phyloP scores from a whole-genome alignment of 2,113 vertebrate genomes.

The Sylvilagus bachmani region DNA sequence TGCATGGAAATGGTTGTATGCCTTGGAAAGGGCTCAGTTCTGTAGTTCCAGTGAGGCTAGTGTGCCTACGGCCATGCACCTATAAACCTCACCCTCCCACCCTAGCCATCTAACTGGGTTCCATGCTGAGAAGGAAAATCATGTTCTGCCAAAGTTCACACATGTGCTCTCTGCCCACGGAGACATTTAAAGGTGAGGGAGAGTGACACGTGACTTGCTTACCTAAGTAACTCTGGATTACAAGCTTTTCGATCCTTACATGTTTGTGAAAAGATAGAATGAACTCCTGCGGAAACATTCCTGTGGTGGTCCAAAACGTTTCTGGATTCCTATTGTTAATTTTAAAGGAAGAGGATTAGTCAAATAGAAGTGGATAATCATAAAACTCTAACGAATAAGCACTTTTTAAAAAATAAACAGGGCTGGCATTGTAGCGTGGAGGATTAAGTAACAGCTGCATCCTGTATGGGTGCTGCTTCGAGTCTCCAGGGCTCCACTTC shows the following conservation, averaged over 20 bases:
- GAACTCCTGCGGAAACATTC: constrained; percentile 97
- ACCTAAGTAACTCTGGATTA: constrained; percentile 94
- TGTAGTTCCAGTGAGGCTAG: constrained; percentile 57
- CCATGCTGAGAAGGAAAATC: constrained; percentile 17
- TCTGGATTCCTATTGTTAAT: constrained; percentile 88
- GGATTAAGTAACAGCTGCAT: no score
- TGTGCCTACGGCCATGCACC: constrained; percentile 43
- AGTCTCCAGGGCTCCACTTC: no score
- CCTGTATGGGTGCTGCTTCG: no score
- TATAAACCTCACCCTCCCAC: neutral
- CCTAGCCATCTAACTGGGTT: constrained; percentile 54
- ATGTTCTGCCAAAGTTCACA: constrained; percentile 58
- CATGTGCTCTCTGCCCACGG: neutral
- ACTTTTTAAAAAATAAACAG: neutral
- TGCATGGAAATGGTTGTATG: constrained; percentile 68
- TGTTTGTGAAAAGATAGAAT: constrained; percentile 92
- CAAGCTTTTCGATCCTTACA: constrained; percentile 89
- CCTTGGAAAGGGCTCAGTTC: constrained; percentile 62
- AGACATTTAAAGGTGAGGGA: neutral
- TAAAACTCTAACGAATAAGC: constrained; percentile 42
- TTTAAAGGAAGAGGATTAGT: constrained; percentile 46
- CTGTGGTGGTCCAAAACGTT: constrained; percentile 97
- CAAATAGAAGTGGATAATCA: constrained; percentile 61
- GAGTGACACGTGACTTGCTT: constrained; percentile 70
- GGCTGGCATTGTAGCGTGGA: no score